phyloP scores from a whole-genome alignment of 30 jellyfish, hydroid and myxozoan genomes.

The Clytia hemisphaerica region DNA sequence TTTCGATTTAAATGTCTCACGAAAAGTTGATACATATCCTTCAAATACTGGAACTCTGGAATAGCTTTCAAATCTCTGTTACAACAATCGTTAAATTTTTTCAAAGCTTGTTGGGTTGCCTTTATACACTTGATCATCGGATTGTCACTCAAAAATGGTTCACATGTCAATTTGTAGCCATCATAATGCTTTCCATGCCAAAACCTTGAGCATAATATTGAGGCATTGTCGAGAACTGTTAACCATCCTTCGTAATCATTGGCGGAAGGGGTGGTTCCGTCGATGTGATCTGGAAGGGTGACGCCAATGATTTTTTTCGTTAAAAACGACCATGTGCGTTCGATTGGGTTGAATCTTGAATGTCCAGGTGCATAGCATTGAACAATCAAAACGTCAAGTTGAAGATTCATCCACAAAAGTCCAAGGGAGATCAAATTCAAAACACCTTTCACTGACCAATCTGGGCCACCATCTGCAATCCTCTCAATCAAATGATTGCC shows the following conservation, averaged over 20 bases:
- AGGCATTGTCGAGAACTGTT: not conserved
- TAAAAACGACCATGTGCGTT: not conserved
- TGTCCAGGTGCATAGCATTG: slow-evolving; percentile 13
- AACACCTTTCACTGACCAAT: not conserved
- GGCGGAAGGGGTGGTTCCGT: not conserved
- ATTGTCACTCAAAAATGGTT: not conserved
- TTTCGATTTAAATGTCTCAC: too few relatives aligned
- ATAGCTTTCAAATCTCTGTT: too few relatives aligned
- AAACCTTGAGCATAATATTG: not conserved
- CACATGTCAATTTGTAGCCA: not conserved
- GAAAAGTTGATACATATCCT: too few relatives aligned
- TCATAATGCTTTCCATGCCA: not conserved
- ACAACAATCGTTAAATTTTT: too few relatives aligned
- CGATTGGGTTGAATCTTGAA: not conserved
- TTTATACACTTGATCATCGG: too few relatives aligned
- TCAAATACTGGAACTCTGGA: too few relatives aligned
- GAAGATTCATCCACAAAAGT: not conserved
- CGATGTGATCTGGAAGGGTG: not conserved
- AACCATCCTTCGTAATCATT: not conserved
- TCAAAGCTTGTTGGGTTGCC: too few relatives aligned
- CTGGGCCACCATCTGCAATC: slow-evolving; percentile 15
- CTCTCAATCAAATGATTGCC: not conserved
- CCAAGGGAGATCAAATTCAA: not conserved
- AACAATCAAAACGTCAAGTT: not conserved
- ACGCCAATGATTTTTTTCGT: not conserved